phyloP scores from a whole-genome alignment of 1,140 invertebrate species.

The Drosophila paulistorum region DNA sequence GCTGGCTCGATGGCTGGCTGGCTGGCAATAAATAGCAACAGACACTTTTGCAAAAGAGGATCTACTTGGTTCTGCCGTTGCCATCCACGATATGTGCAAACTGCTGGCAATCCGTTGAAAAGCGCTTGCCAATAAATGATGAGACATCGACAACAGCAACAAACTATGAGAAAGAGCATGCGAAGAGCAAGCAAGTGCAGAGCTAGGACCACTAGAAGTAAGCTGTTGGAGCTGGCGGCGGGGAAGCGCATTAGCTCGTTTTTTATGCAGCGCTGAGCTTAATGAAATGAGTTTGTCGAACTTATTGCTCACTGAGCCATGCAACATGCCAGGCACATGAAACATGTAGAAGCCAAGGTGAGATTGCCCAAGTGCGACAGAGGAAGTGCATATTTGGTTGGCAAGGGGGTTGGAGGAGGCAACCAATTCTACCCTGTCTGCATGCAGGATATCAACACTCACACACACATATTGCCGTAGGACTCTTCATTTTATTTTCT shows the following conservation, averaged over 20 bases:
- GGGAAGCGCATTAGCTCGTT: constrained; percentile 68
- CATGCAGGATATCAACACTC: not conserved
- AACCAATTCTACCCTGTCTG: not conserved
- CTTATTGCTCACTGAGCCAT: constrained; percentile 76
- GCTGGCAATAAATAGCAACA: constrained; percentile 75
- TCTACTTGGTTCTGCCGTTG: constrained; percentile 1
- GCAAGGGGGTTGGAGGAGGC: not conserved
- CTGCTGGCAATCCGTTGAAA: constrained; percentile 75
- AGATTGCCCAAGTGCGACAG: constrained; percentile 2
- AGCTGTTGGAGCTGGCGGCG: not conserved
- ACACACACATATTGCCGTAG: not conserved
- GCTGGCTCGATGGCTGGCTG: constrained; percentile 28
- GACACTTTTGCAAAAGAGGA: constrained; percentile 30
- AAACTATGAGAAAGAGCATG: constrained; percentile 25
- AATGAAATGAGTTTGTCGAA: constrained; percentile 81
- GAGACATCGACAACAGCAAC: constrained; percentile 31
- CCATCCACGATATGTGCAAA: constrained; percentile 38
- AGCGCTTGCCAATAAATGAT: constrained; percentile 78
- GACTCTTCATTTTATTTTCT: constrained; percentile 6
- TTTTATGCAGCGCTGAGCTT: constrained; percentile 72
- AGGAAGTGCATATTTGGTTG: not conserved
- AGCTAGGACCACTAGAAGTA: not conserved
- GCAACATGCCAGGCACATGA: constrained; percentile 58
- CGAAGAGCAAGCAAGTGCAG: not conserved
- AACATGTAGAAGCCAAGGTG: constrained; percentile 14